Evolutionary conservation across 35 echinoderm and acorn worm species (phyloP), one percentile per base, ranked within the genome.

Genomic region (Holothuria glaberrima): DNA sequence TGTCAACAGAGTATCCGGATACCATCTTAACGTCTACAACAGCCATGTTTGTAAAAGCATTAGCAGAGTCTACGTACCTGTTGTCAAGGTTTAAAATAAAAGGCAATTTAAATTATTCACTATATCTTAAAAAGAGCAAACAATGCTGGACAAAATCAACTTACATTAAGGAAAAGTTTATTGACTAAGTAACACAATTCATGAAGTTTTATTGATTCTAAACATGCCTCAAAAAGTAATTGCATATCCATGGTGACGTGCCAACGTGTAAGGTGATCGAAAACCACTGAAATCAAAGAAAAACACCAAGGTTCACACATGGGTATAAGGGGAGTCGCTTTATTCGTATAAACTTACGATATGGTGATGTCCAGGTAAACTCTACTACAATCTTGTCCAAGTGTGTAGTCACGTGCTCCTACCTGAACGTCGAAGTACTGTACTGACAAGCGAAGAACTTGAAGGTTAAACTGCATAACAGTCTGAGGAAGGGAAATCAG

Each of bases 21-120:
- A 87, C 84, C 84, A 87, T 87, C 63, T 87, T 87, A 12, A 87
- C 52, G 33, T 87, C 84, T 0, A 87, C 84, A 9, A 70, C 65
- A 41, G 84, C 84, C 84, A 87, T 87, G 61, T 87, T 87, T 22
- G 84, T 87, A 48, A 29, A 19, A 3, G 38, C 18, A 56, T 48
- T 48, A 48, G 24, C 36, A 32, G 30, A 22, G 13, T 64, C 19
- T 64, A 41, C 7, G 9, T 29, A 26, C 14, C 24, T 69, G 66
- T 69, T 10, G 25, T 65, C 0, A 25, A 29, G 25, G 14, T 21
- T 69, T 9, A 69, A 69, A 69, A 9, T 33, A 69, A 26, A 9
- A 9, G 36, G 7, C 20, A 65, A 29, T n/a, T n/a, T n/a, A n/a
- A n/a, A n/a, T n/a, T n/a, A n/a, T n/a, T n/a, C n/a, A n/a, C n/a